Base-by-base conservation (phyloP, 2,888 invertebrate genomes). In the Acrobasis consociella region DNA sequence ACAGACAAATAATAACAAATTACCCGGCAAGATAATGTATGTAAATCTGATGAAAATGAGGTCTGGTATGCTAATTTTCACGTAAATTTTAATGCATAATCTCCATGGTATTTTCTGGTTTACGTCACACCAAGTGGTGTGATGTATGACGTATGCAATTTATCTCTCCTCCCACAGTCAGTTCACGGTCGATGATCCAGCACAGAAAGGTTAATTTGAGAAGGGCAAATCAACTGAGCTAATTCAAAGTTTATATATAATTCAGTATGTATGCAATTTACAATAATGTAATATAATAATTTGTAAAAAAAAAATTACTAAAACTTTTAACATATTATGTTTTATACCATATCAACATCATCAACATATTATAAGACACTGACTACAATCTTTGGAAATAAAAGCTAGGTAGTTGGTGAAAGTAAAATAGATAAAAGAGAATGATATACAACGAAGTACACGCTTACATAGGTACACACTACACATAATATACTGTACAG, bases 141-240 rank as follows among this genome's bases (percentile, higher is more conserved):
- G 69, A 72, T 67, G 67, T 62, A 13, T 60, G 60, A 60, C 60
- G 60, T 60, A 68, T 66, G 66, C 37, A 60, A 62, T 60, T 22
- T 52, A 65, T 65, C 58, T 63, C 60, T 70, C 70, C 58, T 63
- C 60, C 69, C 70, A 71, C 67, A 73, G 71, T 68, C 71, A 69
- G 72, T 72, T 72, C 72, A 76, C 67, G 73, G 75, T 65, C 73
- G 15, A 76, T 66, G 73, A 74, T 65, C 73, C 10, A 15, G 9
- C 16, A 59, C 22, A 13, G 9, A 9, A 49, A 49, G 22, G 10
- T 58, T 42, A 56, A 56, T 17, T 46, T 46, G 10, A 17, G n/a
- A 42, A 42, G 39, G 17, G 51, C 11, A 46, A 46, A 46, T 10
- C 46, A 46, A 13, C 46, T 46, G 46, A 13, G 13, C 46, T 46